A percentile compares a stretch with the other conserved stretches of the same genome.
phyloP scores from a whole-genome alignment of 2,888 invertebrate genomes.

The Sphaerophoria taeniata region DNA sequence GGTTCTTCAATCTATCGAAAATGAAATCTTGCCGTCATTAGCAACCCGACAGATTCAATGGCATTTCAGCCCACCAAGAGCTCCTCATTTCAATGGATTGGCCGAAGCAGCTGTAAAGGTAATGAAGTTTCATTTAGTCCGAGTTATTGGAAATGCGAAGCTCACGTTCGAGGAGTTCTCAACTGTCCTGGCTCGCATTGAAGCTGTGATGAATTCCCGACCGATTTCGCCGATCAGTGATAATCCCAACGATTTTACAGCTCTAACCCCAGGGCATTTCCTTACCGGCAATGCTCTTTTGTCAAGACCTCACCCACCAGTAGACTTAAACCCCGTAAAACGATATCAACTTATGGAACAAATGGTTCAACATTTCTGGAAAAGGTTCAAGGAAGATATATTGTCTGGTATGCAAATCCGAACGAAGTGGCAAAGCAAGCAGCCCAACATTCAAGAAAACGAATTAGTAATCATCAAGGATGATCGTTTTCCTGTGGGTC shows the following conservation, averaged over 20 bases:
- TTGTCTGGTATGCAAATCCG: constrained; percentile 25
- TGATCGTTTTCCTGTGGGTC: no score
- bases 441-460: constrained; percentile 32
- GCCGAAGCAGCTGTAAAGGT: constrained; percentile 22
- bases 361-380: no score
- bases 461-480: constrained; percentile 9
- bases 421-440: constrained; percentile 22
- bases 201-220: not conserved
- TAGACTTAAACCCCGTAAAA: no score
- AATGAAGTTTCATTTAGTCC: constrained; percentile 20
- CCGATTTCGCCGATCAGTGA: no score
- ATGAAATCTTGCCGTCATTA: no score
- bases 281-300: no score
- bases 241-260: no score
- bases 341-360: no score
- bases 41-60: no score
- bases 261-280: no score
- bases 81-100: constrained; percentile 22
- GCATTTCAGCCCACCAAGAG: not conserved
- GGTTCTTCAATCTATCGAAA: no score
- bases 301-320: no score
- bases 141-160: constrained; percentile 23
- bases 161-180: constrained; percentile 22
- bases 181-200: constrained; percentile 17
- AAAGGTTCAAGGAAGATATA: not conserved